Evolutionary conservation across 2,797 vertebrate species (phyloP).

Genomic region (Stomatorhinus walkeri): DNA sequence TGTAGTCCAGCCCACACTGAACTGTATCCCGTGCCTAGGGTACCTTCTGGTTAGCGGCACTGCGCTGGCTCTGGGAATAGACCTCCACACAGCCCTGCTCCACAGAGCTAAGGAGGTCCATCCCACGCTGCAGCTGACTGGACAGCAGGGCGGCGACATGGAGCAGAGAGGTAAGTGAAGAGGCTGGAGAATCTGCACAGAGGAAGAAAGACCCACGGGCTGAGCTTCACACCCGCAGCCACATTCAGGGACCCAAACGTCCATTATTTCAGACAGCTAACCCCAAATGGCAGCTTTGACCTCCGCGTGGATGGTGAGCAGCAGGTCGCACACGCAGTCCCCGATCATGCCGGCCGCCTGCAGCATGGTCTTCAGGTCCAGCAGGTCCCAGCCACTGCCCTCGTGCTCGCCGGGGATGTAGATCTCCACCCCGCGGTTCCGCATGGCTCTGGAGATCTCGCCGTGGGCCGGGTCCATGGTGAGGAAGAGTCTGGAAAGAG

Average conservation of each 20-base stretch:
- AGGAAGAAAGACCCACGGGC: constrained; percentile 5
- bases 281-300: constrained; percentile 71
- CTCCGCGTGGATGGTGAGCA: constrained; percentile 73
- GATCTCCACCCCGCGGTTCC: constrained; percentile 91
- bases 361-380: constrained; percentile 81
- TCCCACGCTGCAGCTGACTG: constrained; percentile 77
- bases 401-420: constrained; percentile 78
- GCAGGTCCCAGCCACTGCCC: constrained; percentile 57
- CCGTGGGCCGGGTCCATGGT: constrained; percentile 89
- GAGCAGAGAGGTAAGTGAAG: constrained; percentile 73
- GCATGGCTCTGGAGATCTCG: constrained; percentile 95
- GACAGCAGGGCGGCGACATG: constrained; percentile 72
- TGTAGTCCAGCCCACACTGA: background rate
- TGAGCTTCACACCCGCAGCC: background rate
- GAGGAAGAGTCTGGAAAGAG: constrained; percentile 74
- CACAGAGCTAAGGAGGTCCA: constrained; percentile 75
- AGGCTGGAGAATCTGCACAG: constrained; percentile 69
- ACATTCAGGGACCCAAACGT: background rate
- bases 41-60: constrained; percentile 72
- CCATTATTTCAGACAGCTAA: constrained; percentile 34
- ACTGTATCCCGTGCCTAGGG: background rate
- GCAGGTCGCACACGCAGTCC: constrained; percentile 73
- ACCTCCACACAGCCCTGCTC: constrained; percentile 77
- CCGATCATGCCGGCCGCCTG: constrained; percentile 78
- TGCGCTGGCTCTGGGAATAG: constrained; percentile 74